Conservation (phyloP, 1,140 invertebrate species). For the Cardiocondyla obscurior region DNA sequence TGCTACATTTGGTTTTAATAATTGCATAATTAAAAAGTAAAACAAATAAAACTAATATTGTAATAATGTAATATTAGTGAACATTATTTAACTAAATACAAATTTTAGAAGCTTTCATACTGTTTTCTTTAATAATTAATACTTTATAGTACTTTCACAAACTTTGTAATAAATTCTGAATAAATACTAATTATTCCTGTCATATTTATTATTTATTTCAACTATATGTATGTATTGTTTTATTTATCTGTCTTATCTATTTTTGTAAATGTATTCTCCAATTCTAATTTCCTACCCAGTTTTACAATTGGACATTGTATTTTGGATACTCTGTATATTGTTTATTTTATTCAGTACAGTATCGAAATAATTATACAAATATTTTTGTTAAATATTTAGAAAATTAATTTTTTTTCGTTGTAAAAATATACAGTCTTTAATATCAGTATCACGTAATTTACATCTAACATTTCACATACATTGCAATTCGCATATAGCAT, state of each 20-base stretch:
- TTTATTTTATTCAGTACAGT: constrained; percentile 25
- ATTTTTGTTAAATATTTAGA: neutral
- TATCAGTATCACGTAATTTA: neutral
- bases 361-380: neutral
- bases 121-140: neutral
- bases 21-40: neutral
- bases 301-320: no score
- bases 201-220: constrained; percentile 7
- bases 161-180: neutral
- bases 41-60: neutral
- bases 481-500: neutral
- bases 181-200: constrained; percentile 4
- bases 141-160: neutral
- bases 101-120: neutral
- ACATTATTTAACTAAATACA: neutral
- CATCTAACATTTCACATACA: neutral
- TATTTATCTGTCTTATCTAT: neutral
- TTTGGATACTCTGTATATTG: neutral
- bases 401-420: neutral
- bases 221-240: neutral
- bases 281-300: no score
- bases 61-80: neutral
- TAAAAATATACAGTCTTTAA: neutral
- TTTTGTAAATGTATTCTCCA: neutral
- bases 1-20: constrained; percentile 29